Evolutionary conservation across 2,888 invertebrate species (phyloP), one percentile per base, ranked within the genome.

Genomic region (Drosophila ustulata): DNA sequence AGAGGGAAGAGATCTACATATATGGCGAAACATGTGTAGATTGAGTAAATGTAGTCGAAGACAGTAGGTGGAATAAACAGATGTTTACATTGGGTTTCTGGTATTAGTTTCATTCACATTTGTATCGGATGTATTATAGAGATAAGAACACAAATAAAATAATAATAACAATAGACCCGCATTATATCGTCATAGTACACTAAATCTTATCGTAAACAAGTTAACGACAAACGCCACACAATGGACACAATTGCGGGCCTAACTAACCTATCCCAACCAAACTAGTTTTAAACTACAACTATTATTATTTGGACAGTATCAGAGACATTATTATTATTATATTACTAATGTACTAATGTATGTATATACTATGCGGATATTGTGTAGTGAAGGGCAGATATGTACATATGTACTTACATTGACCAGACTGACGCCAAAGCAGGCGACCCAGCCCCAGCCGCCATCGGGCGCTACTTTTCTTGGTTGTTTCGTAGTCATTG

Each of bases 381-480:
- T n/a, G 6, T 28, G 47, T 52, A 28, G 9, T 9, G 26, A 41
- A 26, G 26, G 45, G 32, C 23, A 45, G 39, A 13, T 25, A 34
- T 18, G 1, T 18, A 18, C 18, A 18, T 18, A 18, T 28, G 28
- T 47, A 58, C 96, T 96, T 93, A 97, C 96, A 93, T 96, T 97
- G 85, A 96, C 96, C 91, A 97, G 93, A 91, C 96, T 96, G 90
- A 96, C 96, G 82, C 97, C 97, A 73, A 97, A 93, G 77, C 96
- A 96, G 71, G 96, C 96, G 93, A 97, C 94, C 97, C 97, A 97
- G 61, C 97, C 97, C 96, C 96, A 97, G 58, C 97, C 97, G 56
- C 97, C 97, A 91, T 97, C 97, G 47, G 97, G 97, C 37, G 97
- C 96, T 78, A 96, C 95, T 93, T 95, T 95, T 92, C 93, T 94